phyloP scores from a whole-genome alignment of 2,797 vertebrate species.

The Peromyscus melanophrys region DNA sequence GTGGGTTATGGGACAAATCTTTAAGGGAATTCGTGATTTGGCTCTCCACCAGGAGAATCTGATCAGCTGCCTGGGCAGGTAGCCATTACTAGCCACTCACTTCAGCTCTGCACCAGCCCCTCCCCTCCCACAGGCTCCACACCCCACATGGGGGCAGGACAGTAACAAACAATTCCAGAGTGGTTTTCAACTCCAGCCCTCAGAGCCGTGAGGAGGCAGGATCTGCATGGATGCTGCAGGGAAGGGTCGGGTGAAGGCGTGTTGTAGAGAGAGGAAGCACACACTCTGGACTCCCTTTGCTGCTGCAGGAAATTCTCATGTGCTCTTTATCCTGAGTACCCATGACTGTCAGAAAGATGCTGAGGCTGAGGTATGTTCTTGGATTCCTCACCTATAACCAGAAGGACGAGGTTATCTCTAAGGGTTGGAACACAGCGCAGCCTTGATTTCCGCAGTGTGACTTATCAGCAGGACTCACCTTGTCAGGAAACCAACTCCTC shows the following conservation, averaged over 20 bases:
- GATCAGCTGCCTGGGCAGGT: slow-evolving; percentile 48
- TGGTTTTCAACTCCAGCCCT: slow-evolving; percentile 45
- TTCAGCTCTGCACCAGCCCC: slow-evolving; percentile 7
- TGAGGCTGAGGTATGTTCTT: accelerated
- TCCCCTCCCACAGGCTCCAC: neutral
- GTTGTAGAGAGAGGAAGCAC: slow-evolving; percentile 63
- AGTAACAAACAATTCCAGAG: neutral
- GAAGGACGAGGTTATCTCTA: neutral
- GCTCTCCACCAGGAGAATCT: slow-evolving; percentile 55
- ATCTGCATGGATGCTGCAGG: neutral
- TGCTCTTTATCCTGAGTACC: slow-evolving; percentile 38
- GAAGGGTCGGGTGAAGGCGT: slow-evolving; percentile 57
- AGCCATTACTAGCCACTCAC: slow-evolving; percentile 29
- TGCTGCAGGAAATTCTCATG: slow-evolving; percentile 73
- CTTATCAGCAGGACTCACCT: accelerated
- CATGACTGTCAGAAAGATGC: neutral
- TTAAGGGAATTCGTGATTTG: neutral
- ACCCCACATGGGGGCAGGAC: neutral
- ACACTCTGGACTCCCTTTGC: neutral
- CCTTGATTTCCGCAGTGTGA: neutral
- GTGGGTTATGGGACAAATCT: slow-evolving; percentile 15
- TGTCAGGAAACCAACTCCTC: neutral
- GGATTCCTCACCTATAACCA: neutral
- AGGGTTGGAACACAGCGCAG: neutral
- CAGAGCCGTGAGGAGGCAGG: slow-evolving; percentile 17